These are phyloP conservation scores for Troilus luridus DNA, from an alignment of 2,888 invertebrate genomes.

Conservation along the genomic window DNA sequence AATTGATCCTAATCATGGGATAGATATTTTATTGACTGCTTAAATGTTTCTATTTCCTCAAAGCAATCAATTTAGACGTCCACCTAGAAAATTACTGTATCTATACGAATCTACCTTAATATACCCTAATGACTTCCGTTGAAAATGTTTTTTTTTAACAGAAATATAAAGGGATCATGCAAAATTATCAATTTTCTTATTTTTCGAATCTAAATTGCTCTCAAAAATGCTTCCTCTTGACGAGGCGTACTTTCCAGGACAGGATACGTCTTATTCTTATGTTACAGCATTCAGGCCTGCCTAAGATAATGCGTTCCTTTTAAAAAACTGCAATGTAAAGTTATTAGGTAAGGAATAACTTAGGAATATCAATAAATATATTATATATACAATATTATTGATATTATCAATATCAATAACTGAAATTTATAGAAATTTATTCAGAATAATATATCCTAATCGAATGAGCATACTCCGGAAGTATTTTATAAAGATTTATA, in stretches of 20 bases:
- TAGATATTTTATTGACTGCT: slow-evolving; percentile 7
- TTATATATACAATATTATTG: no score
- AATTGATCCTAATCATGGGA: not conserved
- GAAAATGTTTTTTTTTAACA: not conserved
- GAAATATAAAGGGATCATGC: not conserved
- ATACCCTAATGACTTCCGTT: not conserved
- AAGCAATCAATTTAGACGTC: slow-evolving; percentile 1
- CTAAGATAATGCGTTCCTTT: not conserved
- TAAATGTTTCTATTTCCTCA: slow-evolving; percentile 2
- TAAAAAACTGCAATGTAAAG: not conserved
- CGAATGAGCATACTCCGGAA: no score
- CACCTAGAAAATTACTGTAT: not conserved
- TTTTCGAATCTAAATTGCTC: not conserved
- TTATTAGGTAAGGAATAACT: no score
- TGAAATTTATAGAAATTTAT: no score
- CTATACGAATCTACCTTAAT: not conserved
- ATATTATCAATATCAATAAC: no score
- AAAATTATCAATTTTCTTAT: not conserved
- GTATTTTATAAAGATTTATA: no score
- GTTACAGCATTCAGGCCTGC: not conserved
- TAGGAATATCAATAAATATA: no score
- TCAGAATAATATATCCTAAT: no score
- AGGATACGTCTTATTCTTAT: not conserved
- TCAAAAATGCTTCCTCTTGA: not conserved
- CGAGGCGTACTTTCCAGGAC: not conserved